Evolutionary conservation across 2,797 vertebrate species (phyloP), one percentile per base, ranked within the genome.

Genomic region (Acanthurus lineatus): DNA sequence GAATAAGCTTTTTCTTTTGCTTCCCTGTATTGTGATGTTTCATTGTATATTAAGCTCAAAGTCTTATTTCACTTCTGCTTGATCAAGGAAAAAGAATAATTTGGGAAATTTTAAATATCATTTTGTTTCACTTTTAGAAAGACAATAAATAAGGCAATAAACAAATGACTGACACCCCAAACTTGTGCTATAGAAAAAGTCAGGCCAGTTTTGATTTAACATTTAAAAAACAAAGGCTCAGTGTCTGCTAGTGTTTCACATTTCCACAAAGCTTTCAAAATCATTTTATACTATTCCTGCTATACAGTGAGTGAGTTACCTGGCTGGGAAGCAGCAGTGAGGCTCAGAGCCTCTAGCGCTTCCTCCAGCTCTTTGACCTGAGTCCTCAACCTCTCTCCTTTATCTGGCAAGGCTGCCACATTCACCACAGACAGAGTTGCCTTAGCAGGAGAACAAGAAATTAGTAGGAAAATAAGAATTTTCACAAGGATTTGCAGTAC

Each of bases 341-440:
- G 85, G 68, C 90, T 94, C 35, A 98, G 89, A 61, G 94, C 90
- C n/a, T 92, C 69, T 48, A 99, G 94, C 0, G 95, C 93, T 0
- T 95, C 95, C 90, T 99, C 96, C 86, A 99, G 90, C 65, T 96
- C 95, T 76, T 94, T 96, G 49, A 99, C 96, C 91, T 99, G 97
- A 67, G 90, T 95, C 87, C 92, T 89, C 89, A 99, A 79, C 81
- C 96, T 94, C 77, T 97, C 92, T 2, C 98, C 98, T 92, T 97
- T 97, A 88, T 99, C 98, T 15, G 98, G 98, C 67, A 99, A 94
- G 49, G 93, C 93, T 9, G 94, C 94, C 52, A 97, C 20, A 17
- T 99, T 97, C 86, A 98, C 97, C 0, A 61, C 82, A 7, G 96
- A 95, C 88, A 99, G 79, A 0, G 94, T 97, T 76, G 91, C 94